Conservation (phyloP, 1,140 invertebrate species). For the Anoplophora glabripennis region DNA sequence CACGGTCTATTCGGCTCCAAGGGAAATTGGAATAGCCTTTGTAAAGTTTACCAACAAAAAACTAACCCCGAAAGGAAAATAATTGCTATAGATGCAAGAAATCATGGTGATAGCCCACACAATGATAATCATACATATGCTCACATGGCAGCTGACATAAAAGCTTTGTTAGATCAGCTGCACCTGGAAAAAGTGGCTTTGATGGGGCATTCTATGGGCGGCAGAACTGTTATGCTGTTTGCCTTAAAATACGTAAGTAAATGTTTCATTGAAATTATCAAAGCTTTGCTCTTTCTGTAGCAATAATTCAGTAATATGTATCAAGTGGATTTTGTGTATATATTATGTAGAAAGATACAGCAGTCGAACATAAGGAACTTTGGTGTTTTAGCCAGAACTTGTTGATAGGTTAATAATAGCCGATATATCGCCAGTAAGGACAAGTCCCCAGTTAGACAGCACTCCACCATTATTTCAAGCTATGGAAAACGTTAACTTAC, state of each 20-base stretch:
- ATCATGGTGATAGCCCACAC: slow-evolving; percentile 90
- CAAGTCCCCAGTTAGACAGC: slow-evolving; percentile 59
- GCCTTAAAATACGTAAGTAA: slow-evolving; percentile 56
- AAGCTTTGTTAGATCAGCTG: slow-evolving; percentile 60
- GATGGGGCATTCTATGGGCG: slow-evolving; percentile 91
- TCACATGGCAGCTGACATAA: slow-evolving; percentile 71
- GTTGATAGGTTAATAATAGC: slow-evolving; percentile 79
- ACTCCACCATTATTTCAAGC: slow-evolving; percentile 52
- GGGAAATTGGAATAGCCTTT: slow-evolving; percentile 78
- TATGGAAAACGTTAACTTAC: slow-evolving; percentile 51
- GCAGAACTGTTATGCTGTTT: slow-evolving; percentile 75
- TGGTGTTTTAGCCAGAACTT: slow-evolving; percentile 63
- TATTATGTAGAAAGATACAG: no score
- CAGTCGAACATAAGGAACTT: background rate
- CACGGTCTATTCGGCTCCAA: slow-evolving; percentile 87
- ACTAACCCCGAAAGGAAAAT: slow-evolving; percentile 63
- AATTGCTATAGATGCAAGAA: slow-evolving; percentile 79
- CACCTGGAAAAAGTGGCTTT: slow-evolving; percentile 62
- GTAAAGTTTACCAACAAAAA: slow-evolving; percentile 66
- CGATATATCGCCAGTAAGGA: slow-evolving; percentile 76
- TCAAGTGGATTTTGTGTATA: background rate
- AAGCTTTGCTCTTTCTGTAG: no score
- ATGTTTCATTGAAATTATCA: no score
- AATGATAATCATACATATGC: slow-evolving; percentile 66
- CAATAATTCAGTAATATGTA: no score